Base-by-base conservation (phyloP, 2,797 vertebrate species). In the Pseudochaenichthys georgianus region DNA sequence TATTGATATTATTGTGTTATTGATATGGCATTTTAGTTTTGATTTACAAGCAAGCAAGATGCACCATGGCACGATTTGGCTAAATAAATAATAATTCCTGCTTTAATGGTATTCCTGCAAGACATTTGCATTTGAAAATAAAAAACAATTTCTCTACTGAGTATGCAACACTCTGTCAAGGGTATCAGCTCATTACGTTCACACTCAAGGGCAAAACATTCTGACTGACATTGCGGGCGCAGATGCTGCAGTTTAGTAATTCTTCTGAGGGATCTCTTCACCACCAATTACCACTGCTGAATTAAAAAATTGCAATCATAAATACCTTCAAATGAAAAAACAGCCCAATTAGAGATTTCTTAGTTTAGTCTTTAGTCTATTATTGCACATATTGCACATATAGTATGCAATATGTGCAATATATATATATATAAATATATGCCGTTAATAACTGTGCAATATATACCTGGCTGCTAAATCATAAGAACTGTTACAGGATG, bases 171-270 rank as follows among this genome's bases (percentile, higher is more conserved):
- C 23, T 66, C 59, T n/a, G 68, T 86, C 64, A 82, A 43, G 73
- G 63, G 70, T 64, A 58, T 61, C 79, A 58, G 64, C 79, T 83
- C 70, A 42, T 46, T 82, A 60, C 73, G 76, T 55, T 72, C 43
- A 23, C 45, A 80, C 81, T 84, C 72, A 73, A 87, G 77, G 73
- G 75, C 50, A 73, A 64, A 82, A 54, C 47, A 70, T 73, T 55
- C 52, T 82, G 71, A 87, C 58, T 77, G 82, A 72, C 79, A 70
- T 84, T 66, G 65, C 73, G 13, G 23, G 31, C 57, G 38, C 76
- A 85, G 57, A 77, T 78, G 67, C 81, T 70, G 72, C 72, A 46
- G 43, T 70, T 45, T 70, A 73, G 70, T 80, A 85, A 65, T 77
- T 71, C 55, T 64, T 77, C 50, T 70, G 71, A 75, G 16, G 54